Conservation (phyloP, 2,113 vertebrate genomes). For the Silurus meridionalis region DNA sequence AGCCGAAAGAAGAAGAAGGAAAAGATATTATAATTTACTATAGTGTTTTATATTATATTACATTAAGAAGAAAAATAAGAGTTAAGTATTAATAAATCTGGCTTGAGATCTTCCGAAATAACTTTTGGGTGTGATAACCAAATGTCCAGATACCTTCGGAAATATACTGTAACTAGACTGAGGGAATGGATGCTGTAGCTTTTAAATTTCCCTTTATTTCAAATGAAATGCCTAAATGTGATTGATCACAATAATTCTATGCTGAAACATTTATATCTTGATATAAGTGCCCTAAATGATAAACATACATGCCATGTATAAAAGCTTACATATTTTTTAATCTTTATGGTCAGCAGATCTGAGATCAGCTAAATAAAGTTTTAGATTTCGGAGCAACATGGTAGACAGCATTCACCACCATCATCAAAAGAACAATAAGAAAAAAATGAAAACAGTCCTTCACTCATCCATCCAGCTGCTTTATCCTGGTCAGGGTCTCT, state of each 20-base stretch:
- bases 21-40: too few species aligned
- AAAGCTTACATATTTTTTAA: neutral
- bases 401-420: neutral
- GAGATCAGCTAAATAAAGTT: neutral
- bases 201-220: too few species aligned
- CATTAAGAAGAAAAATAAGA: too few species aligned
- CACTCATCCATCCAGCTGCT: neutral
- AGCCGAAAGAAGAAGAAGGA: too few species aligned
- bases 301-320: neutral
- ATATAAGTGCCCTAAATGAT: neutral
- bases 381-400: neutral
- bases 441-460: neutral
- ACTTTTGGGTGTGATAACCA: too few species aligned
- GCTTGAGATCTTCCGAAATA: too few species aligned
- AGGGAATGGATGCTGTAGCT: too few species aligned
- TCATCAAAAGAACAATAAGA: neutral
- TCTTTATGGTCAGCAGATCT: neutral
- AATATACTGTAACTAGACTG: too few species aligned
- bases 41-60: too few species aligned
- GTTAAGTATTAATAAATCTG: too few species aligned
- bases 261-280: neutral
- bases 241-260: neutral
- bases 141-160: too few species aligned
- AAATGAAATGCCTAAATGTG: neutral
- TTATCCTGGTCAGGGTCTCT: neutral